A percentile compares a stretch with the other conserved stretches of the same genome.
phyloP scores from a whole-genome alignment of 2,888 invertebrate species.

The Anoncus sp. region DNA sequence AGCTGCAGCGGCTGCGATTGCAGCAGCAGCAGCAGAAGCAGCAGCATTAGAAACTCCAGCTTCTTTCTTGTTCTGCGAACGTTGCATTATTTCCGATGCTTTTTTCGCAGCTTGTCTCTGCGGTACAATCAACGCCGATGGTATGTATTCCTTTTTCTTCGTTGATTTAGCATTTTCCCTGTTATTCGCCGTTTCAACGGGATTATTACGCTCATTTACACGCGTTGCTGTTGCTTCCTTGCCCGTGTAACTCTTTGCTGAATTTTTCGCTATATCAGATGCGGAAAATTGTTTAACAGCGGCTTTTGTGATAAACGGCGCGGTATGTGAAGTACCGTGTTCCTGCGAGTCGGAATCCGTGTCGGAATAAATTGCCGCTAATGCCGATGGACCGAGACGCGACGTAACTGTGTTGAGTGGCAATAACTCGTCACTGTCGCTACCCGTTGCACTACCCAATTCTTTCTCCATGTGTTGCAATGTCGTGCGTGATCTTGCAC shows the following conservation, averaged over 20 bases:
- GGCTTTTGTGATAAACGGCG: constrained; percentile 90
- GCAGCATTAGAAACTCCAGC: constrained; percentile 23
- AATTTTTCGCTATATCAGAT: constrained; percentile 91
- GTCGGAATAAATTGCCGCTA: constrained; percentile 92
- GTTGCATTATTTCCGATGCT: constrained; percentile 93
- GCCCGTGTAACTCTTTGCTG: constrained; percentile 90
- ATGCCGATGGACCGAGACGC: constrained; percentile 83
- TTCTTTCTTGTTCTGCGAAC: constrained; percentile 86
- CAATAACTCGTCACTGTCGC: constrained; percentile 92
- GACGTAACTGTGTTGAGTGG: constrained; percentile 84
- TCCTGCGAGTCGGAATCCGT: constrained; percentile 88
- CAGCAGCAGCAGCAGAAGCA: constrained; percentile 1
- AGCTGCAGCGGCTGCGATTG: constrained; percentile 28
- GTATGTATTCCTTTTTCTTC: constrained; percentile 85
- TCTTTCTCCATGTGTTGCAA: constrained; percentile 91
- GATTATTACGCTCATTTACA: constrained; percentile 79
- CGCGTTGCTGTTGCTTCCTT: constrained; percentile 80
- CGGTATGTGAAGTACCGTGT: constrained; percentile 86
- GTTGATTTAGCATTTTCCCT: constrained; percentile 83
- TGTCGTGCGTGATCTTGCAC: constrained; percentile 85
- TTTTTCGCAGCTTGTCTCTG: constrained; percentile 96
- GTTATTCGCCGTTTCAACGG: constrained; percentile 78
- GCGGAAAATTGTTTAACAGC: constrained; percentile 93
- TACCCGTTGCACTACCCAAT: constrained; percentile 88
- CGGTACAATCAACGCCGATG: constrained; percentile 94